Conservation (phyloP, 2,797 vertebrate species). For the Phoxinus dragarum region DNA sequence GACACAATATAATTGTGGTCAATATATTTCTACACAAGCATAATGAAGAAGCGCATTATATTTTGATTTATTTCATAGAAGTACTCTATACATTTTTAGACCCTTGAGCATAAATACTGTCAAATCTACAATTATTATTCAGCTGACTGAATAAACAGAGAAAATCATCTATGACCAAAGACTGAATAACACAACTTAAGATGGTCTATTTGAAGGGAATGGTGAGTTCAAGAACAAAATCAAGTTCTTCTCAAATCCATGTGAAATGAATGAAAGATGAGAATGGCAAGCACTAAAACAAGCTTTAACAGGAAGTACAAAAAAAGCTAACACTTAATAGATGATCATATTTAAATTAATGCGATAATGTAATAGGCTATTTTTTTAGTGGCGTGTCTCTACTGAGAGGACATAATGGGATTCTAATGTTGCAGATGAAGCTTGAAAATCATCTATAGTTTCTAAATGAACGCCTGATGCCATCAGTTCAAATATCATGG, state of each 20-base stretch:
- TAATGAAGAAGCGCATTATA: not conserved
- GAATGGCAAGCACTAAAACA: not conserved
- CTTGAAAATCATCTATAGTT: not conserved
- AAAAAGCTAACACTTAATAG: constrained; percentile 9
- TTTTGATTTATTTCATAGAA: constrained; percentile 6
- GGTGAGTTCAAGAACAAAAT: not conserved
- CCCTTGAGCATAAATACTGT: constrained; percentile 30
- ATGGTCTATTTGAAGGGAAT: constrained; percentile 12
- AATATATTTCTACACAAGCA: not conserved
- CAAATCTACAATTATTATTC: not conserved
- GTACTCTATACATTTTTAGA: constrained; percentile 1
- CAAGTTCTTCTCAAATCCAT: not conserved
- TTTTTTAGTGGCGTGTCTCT: not conserved
- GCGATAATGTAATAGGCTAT: constrained; percentile 35
- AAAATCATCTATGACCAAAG: not conserved
- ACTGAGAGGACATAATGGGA: not conserved
- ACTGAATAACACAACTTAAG: not conserved
- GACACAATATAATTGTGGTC: not conserved
- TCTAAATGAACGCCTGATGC: not conserved
- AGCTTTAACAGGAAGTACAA: constrained; percentile 8
- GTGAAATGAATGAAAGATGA: not conserved
- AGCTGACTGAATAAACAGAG: not conserved
- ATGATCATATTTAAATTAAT: constrained; percentile 33
- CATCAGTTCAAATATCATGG: not conserved
- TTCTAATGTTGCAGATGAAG: not conserved